phyloP scores from a whole-genome alignment of 2,113 vertebrate species.

The Thinocorus orbignyianus region DNA sequence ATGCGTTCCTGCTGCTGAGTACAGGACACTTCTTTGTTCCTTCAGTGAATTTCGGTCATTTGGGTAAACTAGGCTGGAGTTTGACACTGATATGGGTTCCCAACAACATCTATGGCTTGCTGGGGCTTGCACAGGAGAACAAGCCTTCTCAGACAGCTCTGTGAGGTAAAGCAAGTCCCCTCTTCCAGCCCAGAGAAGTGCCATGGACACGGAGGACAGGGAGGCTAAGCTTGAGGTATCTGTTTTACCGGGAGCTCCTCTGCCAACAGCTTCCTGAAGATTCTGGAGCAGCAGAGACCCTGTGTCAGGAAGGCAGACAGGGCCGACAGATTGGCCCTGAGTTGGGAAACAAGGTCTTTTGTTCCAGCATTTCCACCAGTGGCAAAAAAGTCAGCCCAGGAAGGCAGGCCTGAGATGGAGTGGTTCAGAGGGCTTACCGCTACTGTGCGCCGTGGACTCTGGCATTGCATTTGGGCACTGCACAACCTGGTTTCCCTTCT shows the following conservation, averaged over 20 bases:
- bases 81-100: not conserved
- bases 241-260: not conserved
- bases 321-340: not conserved
- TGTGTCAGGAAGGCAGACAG: not conserved
- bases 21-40: not conserved
- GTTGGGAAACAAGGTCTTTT: not conserved
- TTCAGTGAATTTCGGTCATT: not conserved
- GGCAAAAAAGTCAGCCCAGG: not conserved
- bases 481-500: not conserved
- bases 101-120: not conserved
- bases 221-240: not conserved
- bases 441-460: not conserved
- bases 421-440: not conserved
- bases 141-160: not conserved
- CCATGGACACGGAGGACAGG: not conserved
- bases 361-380: not conserved
- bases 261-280: not conserved
- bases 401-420: not conserved
- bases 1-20: not conserved
- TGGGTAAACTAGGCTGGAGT: not conserved
- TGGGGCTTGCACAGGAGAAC: not conserved
- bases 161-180: not conserved
- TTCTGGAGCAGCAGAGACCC: not conserved
- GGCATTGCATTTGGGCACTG: not conserved
- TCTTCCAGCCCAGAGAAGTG: not conserved